phyloP scores from a whole-genome alignment of 2,888 invertebrate species.

The Lucinisca nassula region DNA sequence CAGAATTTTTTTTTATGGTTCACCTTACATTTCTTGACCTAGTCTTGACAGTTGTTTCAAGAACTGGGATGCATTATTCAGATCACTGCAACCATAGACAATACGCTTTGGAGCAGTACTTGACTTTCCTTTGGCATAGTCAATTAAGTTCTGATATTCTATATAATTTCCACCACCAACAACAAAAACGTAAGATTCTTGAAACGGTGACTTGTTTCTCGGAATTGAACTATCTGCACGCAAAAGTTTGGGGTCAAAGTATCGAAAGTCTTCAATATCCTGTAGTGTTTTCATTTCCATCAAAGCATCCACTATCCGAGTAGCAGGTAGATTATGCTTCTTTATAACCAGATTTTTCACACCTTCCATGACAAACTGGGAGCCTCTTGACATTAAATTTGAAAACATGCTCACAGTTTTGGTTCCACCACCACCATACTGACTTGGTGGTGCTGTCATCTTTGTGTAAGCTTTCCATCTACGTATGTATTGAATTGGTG shows the following conservation, averaged over 20 bases:
- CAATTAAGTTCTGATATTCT: slow-evolving; percentile 99
- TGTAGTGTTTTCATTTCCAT: slow-evolving; percentile 94
- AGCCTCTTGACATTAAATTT: slow-evolving; percentile 98
- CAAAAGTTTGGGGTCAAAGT: slow-evolving; percentile 98
- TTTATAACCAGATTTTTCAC: slow-evolving; percentile 99
- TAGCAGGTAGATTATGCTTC: slow-evolving; percentile 98
- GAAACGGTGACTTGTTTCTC: slow-evolving; percentile 86
- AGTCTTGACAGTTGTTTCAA: slow-evolving; percentile 92
- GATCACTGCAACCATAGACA: slow-evolving; percentile 97
- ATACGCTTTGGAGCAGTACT: slow-evolving; percentile 91
- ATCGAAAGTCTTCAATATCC: slow-evolving; percentile 96
- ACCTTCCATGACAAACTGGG: slow-evolving; percentile 99
- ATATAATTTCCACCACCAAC: slow-evolving; percentile 95
- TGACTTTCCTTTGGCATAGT: slow-evolving; percentile 95
- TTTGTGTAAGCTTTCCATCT: slow-evolving; percentile 97
- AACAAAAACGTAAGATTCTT: slow-evolving; percentile 89
- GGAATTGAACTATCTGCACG: slow-evolving; percentile 89
- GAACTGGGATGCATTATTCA: slow-evolving; percentile 98
- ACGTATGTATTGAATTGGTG: slow-evolving; percentile 95
- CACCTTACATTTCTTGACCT: slow-evolving; percentile 71
- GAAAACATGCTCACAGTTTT: slow-evolving; percentile 99
- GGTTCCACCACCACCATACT: slow-evolving; percentile 93
- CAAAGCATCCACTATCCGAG: slow-evolving; percentile 96
- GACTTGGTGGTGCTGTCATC: slow-evolving; percentile 92
- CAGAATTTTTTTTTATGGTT: too few species aligned